Evolutionary conservation across 2,113 vertebrate species (phyloP), one percentile per base, ranked within the genome.

Genomic region (Halcyon malimbica): DNA sequence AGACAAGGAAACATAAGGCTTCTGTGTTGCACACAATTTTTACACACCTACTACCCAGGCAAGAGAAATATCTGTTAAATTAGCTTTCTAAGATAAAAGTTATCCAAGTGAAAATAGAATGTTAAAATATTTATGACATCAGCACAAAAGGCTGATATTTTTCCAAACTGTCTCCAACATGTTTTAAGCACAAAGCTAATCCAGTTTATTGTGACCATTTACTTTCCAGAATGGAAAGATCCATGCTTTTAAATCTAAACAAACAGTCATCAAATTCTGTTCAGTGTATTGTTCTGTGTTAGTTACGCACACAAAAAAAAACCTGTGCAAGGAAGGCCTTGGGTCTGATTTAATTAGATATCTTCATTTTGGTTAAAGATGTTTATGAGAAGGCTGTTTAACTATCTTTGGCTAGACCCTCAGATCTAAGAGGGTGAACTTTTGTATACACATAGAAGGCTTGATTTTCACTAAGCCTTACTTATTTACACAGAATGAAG

Each of bases 41-140:
- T 59, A 50, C 2, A 50, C 17, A n/a, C 2, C 33, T 0, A 4
- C 3, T 42, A 42, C 10, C 26, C 25, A 33, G 15, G 19, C 6
- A 20, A 74, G 25, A 64, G 35, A 87, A 84, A n/a, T 16, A 63
- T 4, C 7, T 62, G 3, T 35, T 35, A 57, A 29, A 7, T 20
- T 69, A 2, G 21, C 63, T 51, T 64, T 33, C 60, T 29, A 26
- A 50, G 31, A 44, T 5, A 29, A 67, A 24, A 59, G 18, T 23
- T 62, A 84, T 16, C 6, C 19, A 74, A 88, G 11, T 42, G 24
- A 82, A 90, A 94, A 33, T 2, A 77, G 10, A 73, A 65, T 31
- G 16, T 39, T 31, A 60, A 77, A 69, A 68, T 46, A 64, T 23
- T 68, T 86, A 31, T 20, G 54, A 26, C 29, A 42, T 23, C 10